phyloP scores from a whole-genome alignment of 2,797 vertebrate species.

The Xiphorhynchus erythropygius region DNA sequence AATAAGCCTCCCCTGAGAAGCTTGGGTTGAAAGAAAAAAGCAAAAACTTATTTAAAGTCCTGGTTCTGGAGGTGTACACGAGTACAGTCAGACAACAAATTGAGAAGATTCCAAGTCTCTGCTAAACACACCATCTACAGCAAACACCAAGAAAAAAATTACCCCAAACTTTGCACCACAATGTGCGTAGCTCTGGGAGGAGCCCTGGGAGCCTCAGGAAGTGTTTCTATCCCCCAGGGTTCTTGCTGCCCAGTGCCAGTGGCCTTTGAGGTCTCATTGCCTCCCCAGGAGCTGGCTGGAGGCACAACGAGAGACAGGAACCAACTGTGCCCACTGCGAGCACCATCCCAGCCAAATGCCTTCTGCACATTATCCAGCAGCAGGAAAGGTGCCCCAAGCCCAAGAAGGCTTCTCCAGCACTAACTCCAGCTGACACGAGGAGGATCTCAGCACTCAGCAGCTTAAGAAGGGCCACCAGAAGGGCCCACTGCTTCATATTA shows the following conservation, averaged over 20 bases:
- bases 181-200: accelerated
- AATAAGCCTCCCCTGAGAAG: not conserved
- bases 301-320: not conserved
- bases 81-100: not conserved
- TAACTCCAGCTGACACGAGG: not conserved
- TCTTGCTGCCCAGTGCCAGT: accelerated
- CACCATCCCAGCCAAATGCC: accelerated
- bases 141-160: not conserved
- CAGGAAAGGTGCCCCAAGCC: accelerated
- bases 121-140: not conserved
- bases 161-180: not conserved
- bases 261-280: not conserved
- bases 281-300: not conserved
- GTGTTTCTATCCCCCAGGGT: not conserved
- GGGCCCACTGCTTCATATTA: not conserved
- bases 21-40: not conserved
- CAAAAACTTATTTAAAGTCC: not conserved
- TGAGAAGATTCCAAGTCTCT: not conserved
- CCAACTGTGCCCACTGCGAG: accelerated
- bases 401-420: not conserved
- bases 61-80: not conserved
- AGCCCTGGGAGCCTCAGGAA: not conserved
- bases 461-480: not conserved
- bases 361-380: accelerated
- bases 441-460: not conserved